A percentile compares a stretch with the other conserved stretches of the same genome.
These are phyloP conservation scores for Intellagama lesueurii DNA, from an alignment of 2,797 vertebrate species.

Conservation along the genomic window DNA sequence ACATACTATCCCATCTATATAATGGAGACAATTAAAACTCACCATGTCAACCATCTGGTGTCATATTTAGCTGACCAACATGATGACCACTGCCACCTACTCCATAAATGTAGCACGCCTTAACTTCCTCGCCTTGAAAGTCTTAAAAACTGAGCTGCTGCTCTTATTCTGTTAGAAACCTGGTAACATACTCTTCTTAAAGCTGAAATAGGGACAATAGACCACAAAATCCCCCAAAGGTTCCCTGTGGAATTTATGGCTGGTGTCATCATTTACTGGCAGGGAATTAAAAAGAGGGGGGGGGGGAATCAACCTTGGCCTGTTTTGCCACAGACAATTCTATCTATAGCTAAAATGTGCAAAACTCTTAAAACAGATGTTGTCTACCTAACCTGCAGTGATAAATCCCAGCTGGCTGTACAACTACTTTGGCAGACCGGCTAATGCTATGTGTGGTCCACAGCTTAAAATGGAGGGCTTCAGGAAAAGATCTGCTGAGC, in stretches of 20 bases:
- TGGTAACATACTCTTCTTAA: slow-evolving; percentile 15
- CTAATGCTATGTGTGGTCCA: slow-evolving; percentile 54
- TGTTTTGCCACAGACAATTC: slow-evolving; percentile 56
- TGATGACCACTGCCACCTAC: no score
- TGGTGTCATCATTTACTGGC: slow-evolving; percentile 33
- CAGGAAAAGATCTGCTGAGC: slow-evolving; percentile 51
- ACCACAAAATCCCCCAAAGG: slow-evolving; percentile 6
- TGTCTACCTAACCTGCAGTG: slow-evolving; percentile 6
- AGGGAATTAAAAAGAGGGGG: slow-evolving; percentile 43
- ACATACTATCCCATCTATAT: background rate
- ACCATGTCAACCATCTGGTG: background rate
- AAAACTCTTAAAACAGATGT: slow-evolving; percentile 61
- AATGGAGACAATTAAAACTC: background rate
- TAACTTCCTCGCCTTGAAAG: background rate
- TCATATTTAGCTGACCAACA: background rate
- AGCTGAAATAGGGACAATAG: background rate
- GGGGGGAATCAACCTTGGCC: slow-evolving; percentile 48
- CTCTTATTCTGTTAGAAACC: background rate
- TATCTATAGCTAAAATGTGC: slow-evolving; percentile 67
- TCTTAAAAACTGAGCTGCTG: slow-evolving; percentile 6
- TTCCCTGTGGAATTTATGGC: slow-evolving; percentile 67
- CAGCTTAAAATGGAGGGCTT: slow-evolving; percentile 62
- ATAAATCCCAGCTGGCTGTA: slow-evolving; percentile 66
- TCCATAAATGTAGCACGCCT: background rate
- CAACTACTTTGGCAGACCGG: slow-evolving; percentile 50